phyloP scores from a whole-genome alignment of 2,113 vertebrate genomes.

The Heterotis niloticus region DNA sequence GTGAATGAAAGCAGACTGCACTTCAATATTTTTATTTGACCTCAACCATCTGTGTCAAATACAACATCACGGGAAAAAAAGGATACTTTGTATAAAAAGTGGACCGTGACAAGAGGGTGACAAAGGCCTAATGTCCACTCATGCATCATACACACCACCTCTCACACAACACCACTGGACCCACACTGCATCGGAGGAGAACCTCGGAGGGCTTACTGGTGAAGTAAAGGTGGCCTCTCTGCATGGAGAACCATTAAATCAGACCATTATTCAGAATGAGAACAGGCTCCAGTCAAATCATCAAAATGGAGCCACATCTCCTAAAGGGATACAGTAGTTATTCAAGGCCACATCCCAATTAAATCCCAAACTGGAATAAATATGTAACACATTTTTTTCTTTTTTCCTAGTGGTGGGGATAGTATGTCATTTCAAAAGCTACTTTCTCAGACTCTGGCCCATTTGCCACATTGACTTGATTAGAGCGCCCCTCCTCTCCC shows the following conservation, averaged over 20 bases:
- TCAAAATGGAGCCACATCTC: neutral
- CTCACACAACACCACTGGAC: neutral
- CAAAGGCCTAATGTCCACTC: neutral
- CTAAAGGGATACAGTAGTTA: neutral
- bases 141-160: neutral
- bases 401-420: neutral
- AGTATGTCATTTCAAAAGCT: neutral
- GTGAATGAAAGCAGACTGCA: too few species aligned
- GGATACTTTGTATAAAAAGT: too few species aligned
- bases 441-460: constrained; percentile 24
- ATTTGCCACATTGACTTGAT: constrained; percentile 27
- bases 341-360: neutral
- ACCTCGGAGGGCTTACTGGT: neutral
- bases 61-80: too few species aligned
- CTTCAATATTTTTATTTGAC: too few species aligned
- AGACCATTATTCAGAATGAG: neutral
- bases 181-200: neutral
- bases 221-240: neutral
- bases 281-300: neutral
- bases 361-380: constrained; percentile 6
- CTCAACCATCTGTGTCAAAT: too few species aligned
- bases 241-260: neutral
- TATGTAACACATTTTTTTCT: constrained; percentile 2
- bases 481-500: neutral
- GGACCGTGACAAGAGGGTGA: too few species aligned